These are phyloP conservation scores for Tenualosa ilisha DNA, from an alignment of 2,797 vertebrate species.

Conservation along the genomic window DNA sequence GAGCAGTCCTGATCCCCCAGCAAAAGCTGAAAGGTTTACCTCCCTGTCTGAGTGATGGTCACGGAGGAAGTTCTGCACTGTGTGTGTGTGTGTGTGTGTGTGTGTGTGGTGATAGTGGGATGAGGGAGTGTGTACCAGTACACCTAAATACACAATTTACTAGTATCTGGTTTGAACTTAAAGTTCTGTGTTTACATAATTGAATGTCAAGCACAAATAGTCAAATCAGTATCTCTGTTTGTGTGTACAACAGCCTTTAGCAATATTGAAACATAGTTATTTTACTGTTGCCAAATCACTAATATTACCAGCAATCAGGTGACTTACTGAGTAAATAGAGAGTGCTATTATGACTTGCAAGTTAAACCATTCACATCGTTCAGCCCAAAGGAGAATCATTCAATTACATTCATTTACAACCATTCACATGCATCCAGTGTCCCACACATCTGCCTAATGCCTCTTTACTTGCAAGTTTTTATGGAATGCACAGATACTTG, in stretches of 20 bases:
- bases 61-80: constrained; percentile 11
- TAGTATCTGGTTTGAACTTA: not conserved
- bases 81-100: not conserved
- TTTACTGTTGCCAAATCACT: too few species aligned
- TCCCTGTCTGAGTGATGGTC: constrained; percentile 3
- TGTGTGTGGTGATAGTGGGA: not conserved
- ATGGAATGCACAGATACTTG: not conserved
- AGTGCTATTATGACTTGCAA: not conserved
- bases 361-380: not conserved
- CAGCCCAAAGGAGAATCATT: not conserved
- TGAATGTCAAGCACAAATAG: too few species aligned
- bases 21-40: constrained; percentile 52
- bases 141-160: too few species aligned
- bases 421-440: not conserved
- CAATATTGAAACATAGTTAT: too few species aligned
- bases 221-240: too few species aligned
- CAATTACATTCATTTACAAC: not conserved
- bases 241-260: too few species aligned
- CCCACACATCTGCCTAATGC: not conserved
- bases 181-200: too few species aligned
- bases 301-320: too few species aligned
- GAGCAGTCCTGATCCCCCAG: constrained; percentile 54
- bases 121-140: not conserved
- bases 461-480: not conserved
- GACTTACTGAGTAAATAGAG: not conserved